Evolutionary conservation across 2,888 invertebrate species (phyloP).

Genomic region (Halictus quadricinctus): DNA sequence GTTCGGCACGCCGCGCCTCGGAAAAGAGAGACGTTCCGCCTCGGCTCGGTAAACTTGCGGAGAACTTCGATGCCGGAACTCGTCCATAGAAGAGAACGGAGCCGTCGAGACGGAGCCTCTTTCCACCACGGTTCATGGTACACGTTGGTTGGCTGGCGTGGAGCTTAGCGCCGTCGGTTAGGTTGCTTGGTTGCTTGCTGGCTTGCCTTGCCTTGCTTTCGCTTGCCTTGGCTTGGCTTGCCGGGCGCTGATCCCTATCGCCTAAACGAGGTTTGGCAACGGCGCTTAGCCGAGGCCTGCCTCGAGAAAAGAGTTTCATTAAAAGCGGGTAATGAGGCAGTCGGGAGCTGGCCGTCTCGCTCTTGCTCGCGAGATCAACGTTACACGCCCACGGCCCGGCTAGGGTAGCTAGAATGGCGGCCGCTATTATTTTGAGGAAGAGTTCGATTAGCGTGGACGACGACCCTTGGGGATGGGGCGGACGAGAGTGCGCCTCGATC

Average conservation of each 20-base stretch:
- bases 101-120: conserved; percentile 66
- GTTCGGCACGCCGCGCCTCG: conserved; percentile 30
- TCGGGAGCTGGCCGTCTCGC: conserved; percentile 65
- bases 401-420: conserved; percentile 23
- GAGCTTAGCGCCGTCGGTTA: conserved; percentile 34
- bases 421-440: conserved; percentile 68
- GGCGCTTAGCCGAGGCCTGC: conserved; percentile 75
- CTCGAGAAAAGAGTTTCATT: conserved; percentile 81
- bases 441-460: conserved; percentile 71
- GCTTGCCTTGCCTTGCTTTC: conserved; percentile 52
- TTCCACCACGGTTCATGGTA: conserved; percentile 24
- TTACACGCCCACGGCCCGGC: conserved; percentile 41
- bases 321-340: conserved; percentile 77
- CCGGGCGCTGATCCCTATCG: conserved; percentile 80
- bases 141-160: conserved; percentile 34
- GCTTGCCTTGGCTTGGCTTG: conserved; percentile 45
- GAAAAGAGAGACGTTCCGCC: conserved; percentile 67
- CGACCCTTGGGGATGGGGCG: conserved; percentile 53
- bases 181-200: conserved; percentile 47
- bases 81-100: conserved; percentile 71
- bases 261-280: conserved; percentile 81
- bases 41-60: conserved; percentile 72
- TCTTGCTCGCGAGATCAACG: conserved; percentile 63
- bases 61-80: conserved; percentile 78
- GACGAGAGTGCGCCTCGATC: conserved; percentile 41